These are phyloP conservation scores for Tetrapedia diversipes DNA, from an alignment of 2,888 invertebrate genomes.

Conservation along the genomic window DNA sequence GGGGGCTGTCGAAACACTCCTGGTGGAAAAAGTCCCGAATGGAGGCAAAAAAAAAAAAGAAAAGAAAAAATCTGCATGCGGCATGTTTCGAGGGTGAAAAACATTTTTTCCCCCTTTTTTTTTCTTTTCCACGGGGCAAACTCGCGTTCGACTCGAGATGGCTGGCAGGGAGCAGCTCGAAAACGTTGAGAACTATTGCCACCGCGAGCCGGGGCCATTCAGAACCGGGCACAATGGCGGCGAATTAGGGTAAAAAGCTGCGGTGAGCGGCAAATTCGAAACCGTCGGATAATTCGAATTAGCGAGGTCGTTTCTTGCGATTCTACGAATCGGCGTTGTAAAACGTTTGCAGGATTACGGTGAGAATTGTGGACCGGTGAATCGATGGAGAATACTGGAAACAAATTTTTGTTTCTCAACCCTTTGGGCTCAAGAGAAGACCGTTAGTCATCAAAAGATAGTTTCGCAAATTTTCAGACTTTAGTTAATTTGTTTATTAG, in stretches of 20 bases:
- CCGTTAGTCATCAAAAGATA: too few relatives aligned
- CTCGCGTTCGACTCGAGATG: neutral
- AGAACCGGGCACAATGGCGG: neutral
- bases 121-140: slow-evolving; percentile 1
- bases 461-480: too few relatives aligned
- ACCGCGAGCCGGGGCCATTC: slow-evolving; percentile 2
- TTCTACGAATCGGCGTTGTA: neutral
- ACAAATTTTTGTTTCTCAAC: too few relatives aligned
- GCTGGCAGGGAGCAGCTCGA: neutral
- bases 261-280: slow-evolving; percentile 3
- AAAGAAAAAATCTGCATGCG: neutral
- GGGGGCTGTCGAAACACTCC: neutral
- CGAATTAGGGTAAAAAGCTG: neutral
- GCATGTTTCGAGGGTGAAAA: neutral
- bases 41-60: neutral
- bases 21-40: neutral
- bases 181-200: neutral
- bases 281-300: slow-evolving; percentile 14
- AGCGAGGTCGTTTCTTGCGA: neutral
- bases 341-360: neutral
- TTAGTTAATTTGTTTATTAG: too few relatives aligned
- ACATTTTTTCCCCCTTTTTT: too few relatives aligned
- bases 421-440: too few relatives aligned
- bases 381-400: too few relatives aligned
- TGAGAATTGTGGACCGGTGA: neutral